Evolutionary conservation across 2,113 vertebrate genomes (phyloP), one percentile per base, ranked within the genome.

Genomic region (Sylvicapra grimmia): DNA sequence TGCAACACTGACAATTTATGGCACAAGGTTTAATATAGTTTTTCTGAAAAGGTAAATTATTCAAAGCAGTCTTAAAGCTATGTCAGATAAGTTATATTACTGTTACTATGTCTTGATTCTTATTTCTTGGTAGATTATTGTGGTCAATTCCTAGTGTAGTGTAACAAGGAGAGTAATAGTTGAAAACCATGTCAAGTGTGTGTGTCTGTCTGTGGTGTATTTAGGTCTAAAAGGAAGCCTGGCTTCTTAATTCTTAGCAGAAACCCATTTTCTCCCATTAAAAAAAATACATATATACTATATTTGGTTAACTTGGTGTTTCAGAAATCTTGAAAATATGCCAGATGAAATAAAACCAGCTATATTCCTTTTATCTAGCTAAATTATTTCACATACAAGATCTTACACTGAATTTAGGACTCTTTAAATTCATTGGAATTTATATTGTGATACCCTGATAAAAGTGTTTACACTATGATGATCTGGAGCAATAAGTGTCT

Each of bases 331-430:
- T 94, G 65, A 95, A 97, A 96, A 97, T 97, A 90, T 93, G 82
- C 97, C 96, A 98, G 86, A 7, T 98, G 86, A 97, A 98, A 53
- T 92, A 91, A 97, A 98, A 94, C 40, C 75, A 97, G 94, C 11
- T 58, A 89, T 36, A 79, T 79, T 97, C 33, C 72, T 98, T 97
- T 98, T 95, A n/a, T 96, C 90, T 85, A 51, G 92, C 95, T 96
- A 94, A 97, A 96, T 96, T 14, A 33, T 83, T 93, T 90, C 53
- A 96, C 93, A 83, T 95, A 87, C 87, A 97, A 84, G 72, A 56
- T n/a, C 58, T 36, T 85, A 58, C 75, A 11, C 86, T 94, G 80
- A 86, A 4, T 77, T 98, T 93, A 96, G 65, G 85, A 54, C 61
- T 3, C 77, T 90, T 44, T 44, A 44, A 44, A 96, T 7, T 90